A percentile compares a stretch with the other conserved stretches of the same genome.
phyloP scores from a whole-genome alignment of 2,113 vertebrate genomes.

The Saguinus midas region DNA sequence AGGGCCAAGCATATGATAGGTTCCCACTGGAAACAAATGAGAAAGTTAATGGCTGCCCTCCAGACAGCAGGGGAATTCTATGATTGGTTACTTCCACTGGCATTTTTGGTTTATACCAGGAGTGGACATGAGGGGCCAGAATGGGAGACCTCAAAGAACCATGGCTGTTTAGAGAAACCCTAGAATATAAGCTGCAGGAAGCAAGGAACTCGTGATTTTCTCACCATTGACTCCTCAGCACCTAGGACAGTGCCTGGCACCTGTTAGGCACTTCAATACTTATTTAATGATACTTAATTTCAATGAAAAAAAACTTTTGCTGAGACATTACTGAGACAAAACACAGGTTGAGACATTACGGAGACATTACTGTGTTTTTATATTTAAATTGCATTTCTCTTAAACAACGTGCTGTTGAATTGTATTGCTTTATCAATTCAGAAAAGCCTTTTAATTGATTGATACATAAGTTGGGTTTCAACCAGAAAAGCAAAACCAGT shows the following conservation, averaged over 20 bases:
- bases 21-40: not conserved
- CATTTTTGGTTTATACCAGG: not conserved
- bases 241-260: not conserved
- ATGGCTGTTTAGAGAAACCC: not conserved
- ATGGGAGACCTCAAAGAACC: not conserved
- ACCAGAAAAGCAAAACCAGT: not conserved
- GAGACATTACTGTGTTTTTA: not conserved
- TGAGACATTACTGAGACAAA: not conserved
- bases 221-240: not conserved
- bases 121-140: not conserved
- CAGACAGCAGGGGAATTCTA: not conserved
- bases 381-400: not conserved
- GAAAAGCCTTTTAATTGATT: not conserved
- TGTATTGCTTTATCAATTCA: not conserved
- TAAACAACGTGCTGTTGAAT: not conserved
- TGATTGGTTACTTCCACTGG: not conserved
- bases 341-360: not conserved
- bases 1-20: not conserved
- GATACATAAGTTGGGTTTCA: not conserved
- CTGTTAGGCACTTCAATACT: not conserved
- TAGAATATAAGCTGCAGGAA: not conserved
- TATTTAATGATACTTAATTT: not conserved
- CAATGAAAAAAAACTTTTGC: not conserved
- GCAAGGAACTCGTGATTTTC: not conserved
- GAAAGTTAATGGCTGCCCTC: not conserved